Evolutionary conservation across 2,797 vertebrate species (phyloP), one percentile per base, ranked within the genome.

Genomic region (Onychomys leucogaster): DNA sequence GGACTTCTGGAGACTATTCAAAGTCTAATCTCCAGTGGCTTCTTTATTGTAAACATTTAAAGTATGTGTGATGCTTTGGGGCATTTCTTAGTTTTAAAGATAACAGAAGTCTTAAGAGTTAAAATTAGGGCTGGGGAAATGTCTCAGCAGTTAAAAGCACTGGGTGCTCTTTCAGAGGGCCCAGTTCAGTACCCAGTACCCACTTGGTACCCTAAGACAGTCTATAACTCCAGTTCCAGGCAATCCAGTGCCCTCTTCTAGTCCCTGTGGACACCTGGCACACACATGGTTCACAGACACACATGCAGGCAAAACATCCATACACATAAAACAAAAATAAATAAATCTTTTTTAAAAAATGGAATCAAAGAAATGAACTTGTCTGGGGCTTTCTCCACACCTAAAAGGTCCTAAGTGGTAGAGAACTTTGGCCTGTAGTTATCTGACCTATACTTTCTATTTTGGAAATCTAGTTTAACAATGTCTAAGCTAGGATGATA

Each of bases 41-140:
- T 90, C 34, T 89, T 90, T 49, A 76, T 52, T 84, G 59, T 59
- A 94, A 95, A 84, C 52, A 76, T 86, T 86, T 91, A 41, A 82
- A 94, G 37, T 89, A 89, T 86, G 78, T 23, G 12, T 52, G 21
- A 57, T 83, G 43, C 52, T 55, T 65, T 93, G 1, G 12, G 37
- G 21, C 34, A 95, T 77, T 94, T 85, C 7, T 91, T 88, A 63
- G 92, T 80, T 95, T 71, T 87, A 77, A 95, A 90, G 19, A n/a
- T 46, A 90, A 13, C 75, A 27, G 4, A 32, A 89, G 34, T 89
- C 82, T 92, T 67, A 92, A 92, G 57, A 93, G 93, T 77, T 80
- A 63, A 84, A 43, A 46, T 84, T 11, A 34, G 59, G 1, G 10
- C 27, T 63, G 59, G 59, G 61, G 41, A 65, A 63, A 65, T 21